Evolutionary conservation across 2,888 invertebrate genomes (phyloP).

Genomic region (Hemaris fuciformis): DNA sequence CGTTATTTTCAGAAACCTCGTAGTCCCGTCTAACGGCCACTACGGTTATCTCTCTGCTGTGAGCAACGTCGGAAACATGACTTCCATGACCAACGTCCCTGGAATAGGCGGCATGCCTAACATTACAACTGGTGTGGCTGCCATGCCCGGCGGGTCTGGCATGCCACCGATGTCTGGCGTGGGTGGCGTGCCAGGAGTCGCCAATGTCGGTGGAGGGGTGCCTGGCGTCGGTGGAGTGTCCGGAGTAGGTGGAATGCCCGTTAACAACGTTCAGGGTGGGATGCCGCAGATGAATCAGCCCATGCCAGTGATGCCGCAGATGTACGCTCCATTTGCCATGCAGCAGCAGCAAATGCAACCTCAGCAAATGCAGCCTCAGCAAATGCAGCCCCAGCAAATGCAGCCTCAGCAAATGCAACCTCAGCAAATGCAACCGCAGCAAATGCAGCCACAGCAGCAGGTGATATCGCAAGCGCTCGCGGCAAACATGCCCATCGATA

Average conservation of each 20-base stretch:
- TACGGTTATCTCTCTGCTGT: not conserved
- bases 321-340: conserved; percentile 22
- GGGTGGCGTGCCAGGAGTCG: not conserved
- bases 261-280: not conserved
- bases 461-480: not conserved
- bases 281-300: not conserved
- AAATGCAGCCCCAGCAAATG: not conserved
- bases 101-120: not conserved
- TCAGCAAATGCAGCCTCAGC: not conserved
- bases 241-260: not conserved
- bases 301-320: conserved; percentile 24
- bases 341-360: not conserved
- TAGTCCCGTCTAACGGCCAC: not conserved
- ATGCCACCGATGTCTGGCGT: not conserved
- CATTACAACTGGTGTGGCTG: not conserved
- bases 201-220: not conserved
- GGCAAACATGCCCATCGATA: not conserved
- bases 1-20: not conserved
- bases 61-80: not conserved
- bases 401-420: not conserved
- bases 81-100: not conserved
- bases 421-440: not conserved
- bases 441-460: not conserved
- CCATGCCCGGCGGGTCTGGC: not conserved
- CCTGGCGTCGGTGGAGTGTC: not conserved